Evolutionary conservation across 2,888 invertebrate genomes (phyloP).

Genomic region (Eupithecia exiguata): DNA sequence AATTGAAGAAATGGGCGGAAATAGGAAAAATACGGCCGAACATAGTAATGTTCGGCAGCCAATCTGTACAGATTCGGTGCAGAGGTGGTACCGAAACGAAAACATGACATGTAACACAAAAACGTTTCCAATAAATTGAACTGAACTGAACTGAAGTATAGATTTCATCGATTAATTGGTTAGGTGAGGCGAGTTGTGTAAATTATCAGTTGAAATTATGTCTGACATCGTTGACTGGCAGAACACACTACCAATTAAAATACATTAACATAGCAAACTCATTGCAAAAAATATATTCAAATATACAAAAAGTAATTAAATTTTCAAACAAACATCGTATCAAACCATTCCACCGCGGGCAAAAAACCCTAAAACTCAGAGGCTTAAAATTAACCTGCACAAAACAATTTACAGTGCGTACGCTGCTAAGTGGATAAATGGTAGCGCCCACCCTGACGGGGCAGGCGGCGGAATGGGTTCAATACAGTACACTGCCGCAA

Average conservation of each 20-base stretch:
- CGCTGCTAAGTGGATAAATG: constrained; percentile 19
- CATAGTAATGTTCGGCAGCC: too few relatives aligned
- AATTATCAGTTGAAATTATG: too few relatives aligned
- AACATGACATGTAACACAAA: too few relatives aligned
- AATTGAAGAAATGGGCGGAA: too few relatives aligned
- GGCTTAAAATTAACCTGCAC: constrained; percentile 20
- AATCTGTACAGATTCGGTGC: too few relatives aligned
- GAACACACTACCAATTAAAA: neutral
- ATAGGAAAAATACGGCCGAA: too few relatives aligned
- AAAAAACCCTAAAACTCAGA: constrained; percentile 11
- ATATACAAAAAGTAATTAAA: neutral
- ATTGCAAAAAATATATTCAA: neutral
- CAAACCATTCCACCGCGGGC: constrained; percentile 1
- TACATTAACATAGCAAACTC: too few relatives aligned
- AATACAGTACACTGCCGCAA: constrained; percentile 20
- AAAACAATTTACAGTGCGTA: constrained; percentile 15
- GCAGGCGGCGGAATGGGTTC: constrained; percentile 2
- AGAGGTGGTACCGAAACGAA: too few relatives aligned
- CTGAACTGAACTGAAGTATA: too few relatives aligned
- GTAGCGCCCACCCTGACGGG: neutral
- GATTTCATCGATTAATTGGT: too few relatives aligned
- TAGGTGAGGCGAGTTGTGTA: too few relatives aligned
- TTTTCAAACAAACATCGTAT: neutral
- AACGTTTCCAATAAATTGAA: too few relatives aligned
- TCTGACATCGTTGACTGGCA: neutral